phyloP scores from a whole-genome alignment of 2,113 vertebrate species.

The Pluvianellus socialis region DNA sequence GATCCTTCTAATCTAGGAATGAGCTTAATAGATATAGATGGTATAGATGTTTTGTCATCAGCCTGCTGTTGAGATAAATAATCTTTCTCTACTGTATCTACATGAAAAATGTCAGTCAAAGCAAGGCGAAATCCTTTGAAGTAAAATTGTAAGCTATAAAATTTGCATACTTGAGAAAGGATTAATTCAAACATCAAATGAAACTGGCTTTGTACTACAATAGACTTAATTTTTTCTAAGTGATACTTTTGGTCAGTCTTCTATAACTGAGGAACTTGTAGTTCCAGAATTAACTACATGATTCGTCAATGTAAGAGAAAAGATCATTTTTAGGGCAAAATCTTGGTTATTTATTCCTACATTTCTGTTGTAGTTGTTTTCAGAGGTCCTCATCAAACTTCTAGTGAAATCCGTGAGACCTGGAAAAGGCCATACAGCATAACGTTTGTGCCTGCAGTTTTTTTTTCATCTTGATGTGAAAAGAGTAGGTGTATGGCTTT shows the following conservation, averaged over 20 bases:
- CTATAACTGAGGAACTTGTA: neutral
- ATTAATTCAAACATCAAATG: neutral
- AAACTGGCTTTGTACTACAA: neutral
- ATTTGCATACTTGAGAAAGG: neutral
- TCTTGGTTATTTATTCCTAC: neutral
- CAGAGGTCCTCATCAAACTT: neutral
- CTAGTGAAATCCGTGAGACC: neutral
- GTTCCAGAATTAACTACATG: neutral
- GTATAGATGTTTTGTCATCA: slow-evolving; percentile 20
- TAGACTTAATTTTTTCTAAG: neutral
- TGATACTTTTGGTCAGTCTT: neutral
- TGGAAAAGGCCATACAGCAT: neutral
- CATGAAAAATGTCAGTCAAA: slow-evolving; percentile 42
- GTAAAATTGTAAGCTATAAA: neutral
- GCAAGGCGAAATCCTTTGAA: neutral
- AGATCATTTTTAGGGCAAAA: neutral
- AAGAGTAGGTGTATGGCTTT: neutral
- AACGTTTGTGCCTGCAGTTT: neutral
- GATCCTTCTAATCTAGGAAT: slow-evolving; percentile 8
- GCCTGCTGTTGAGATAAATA: neutral
- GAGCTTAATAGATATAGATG: slow-evolving; percentile 17
- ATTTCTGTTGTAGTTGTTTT: neutral
- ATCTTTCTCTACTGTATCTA: neutral
- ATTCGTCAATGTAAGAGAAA: neutral
- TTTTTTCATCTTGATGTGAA: neutral